These are phyloP conservation scores for Neodon shergylaensis DNA, from an alignment of 2,113 vertebrate species.

Conservation along the genomic window DNA sequence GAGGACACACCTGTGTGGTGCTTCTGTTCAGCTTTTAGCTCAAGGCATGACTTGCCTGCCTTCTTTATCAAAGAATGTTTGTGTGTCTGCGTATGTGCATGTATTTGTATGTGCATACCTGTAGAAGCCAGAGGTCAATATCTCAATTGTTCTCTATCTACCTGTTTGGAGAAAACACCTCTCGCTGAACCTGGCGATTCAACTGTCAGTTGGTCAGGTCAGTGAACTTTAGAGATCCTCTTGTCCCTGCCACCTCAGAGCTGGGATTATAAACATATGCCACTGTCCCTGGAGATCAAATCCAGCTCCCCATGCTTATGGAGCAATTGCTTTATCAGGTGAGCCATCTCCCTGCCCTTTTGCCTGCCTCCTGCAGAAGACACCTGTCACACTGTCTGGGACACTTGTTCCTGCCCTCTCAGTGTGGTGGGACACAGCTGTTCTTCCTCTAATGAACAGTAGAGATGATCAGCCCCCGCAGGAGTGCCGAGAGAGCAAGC, in stretches of 20 bases:
- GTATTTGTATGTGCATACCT: background rate
- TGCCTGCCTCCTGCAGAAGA: background rate
- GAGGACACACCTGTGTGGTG: background rate
- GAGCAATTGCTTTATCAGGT: background rate
- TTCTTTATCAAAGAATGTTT: background rate
- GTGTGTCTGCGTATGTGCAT: background rate
- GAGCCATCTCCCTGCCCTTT: background rate
- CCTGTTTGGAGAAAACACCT: background rate
- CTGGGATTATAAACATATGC: background rate
- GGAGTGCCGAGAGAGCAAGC: background rate
- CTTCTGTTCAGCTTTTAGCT: background rate
- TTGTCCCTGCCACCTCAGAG: background rate
- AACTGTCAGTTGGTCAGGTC: background rate
- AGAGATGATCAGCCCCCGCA: background rate
- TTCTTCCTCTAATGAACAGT: background rate
- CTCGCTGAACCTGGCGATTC: background rate
- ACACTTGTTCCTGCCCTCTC: background rate
- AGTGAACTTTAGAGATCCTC: background rate
- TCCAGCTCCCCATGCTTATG: background rate
- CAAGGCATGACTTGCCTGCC: accelerated
- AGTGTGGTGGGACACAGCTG: no score
- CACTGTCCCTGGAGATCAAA: background rate
- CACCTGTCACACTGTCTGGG: background rate
- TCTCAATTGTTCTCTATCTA: background rate
- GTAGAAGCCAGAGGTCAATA: background rate